Percentiles rank a stretch among this genome's conserved stretches.
These are phyloP conservation scores for Harlomillsia oculata DNA, from an alignment of 1,140 invertebrate genomes.

Conservation along the genomic window DNA sequence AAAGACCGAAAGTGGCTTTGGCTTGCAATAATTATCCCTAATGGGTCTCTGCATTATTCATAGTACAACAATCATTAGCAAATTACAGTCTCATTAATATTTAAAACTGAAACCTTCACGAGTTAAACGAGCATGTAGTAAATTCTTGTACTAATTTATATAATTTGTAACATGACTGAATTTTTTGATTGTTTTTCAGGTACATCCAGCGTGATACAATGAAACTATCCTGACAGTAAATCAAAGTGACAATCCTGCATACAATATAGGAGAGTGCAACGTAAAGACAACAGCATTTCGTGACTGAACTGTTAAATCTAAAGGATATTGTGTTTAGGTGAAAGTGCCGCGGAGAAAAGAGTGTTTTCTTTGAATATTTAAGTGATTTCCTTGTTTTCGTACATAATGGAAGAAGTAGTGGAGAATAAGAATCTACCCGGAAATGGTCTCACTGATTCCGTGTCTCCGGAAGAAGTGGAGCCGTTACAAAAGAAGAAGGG, in stretches of 20 bases:
- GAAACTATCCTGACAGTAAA: neutral
- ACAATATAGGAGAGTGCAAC: neutral
- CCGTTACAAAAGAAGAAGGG: conserved; percentile 24
- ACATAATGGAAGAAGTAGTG: conserved; percentile 13
- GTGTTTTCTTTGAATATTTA: neutral
- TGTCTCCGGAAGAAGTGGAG: conserved; percentile 19
- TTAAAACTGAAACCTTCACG: no score
- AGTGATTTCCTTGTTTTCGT: neutral
- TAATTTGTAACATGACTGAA: no score
- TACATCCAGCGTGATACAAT: neutral
- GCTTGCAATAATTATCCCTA: no score
- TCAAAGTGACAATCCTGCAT: neutral
- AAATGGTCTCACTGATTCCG: conserved; percentile 28
- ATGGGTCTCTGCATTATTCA: no score
- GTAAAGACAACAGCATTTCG: neutral
- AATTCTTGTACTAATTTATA: no score
- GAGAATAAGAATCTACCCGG: conserved; percentile 29
- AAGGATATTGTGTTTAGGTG: neutral
- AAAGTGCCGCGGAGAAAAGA: neutral
- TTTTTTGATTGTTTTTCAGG: no score
- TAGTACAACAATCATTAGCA: no score
- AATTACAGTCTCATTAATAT: no score
- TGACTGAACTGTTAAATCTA: neutral
- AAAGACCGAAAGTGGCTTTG: no score
- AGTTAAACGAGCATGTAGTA: no score